Base-by-base conservation (phyloP, 1,140 invertebrate species). In the Hypsibius dujardini region DNA sequence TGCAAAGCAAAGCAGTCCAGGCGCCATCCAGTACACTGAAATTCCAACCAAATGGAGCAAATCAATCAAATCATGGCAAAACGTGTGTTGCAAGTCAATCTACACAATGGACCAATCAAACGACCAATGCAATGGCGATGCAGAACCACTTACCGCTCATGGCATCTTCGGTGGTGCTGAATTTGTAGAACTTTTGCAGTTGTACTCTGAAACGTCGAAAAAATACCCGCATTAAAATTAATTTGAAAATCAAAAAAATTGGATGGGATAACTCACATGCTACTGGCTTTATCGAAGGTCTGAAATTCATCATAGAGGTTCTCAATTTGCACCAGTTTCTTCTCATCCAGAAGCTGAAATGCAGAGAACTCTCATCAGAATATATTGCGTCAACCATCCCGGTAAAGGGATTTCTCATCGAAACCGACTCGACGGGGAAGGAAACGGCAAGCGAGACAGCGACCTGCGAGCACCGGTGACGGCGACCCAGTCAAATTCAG, bases 111-210 rank as follows among this genome's bases (percentile, higher is more conserved):
- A 28, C 28, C 28, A 28, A 28, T 28, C 28, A 28, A 28, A 28
- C 28, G 28, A 28, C 28, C 28, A 28, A 28, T 28, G 28, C 28
- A 28, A 28, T 28, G 28, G 28, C 28, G 28, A 28, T 28, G 28
- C 28, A 28, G 28, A 28, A 28, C 28, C 28, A 28, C 78, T 71
- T 76, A 80, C 79, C 77, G 71, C 87, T 86, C 69, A 97, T 80
- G 3, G 94, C 94, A 81, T 96, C 92, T 60, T 91, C 93, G 45
- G 91, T 96, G 77, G 97, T 92, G 70, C 86, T 83, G 79, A 97
- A 98, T 78, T 96, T 97, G 75, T 93, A 85, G 82, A 97, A 97
- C 79, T 94, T 88, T 79, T 94, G 92, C 70, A 98, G 80, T 81
- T 95, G 92, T 0, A 98, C 80, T 70, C 90, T 93, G 74, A 77